Base-by-base conservation (phyloP, 2,888 invertebrate genomes). In the Siphlonurus alternatus region DNA sequence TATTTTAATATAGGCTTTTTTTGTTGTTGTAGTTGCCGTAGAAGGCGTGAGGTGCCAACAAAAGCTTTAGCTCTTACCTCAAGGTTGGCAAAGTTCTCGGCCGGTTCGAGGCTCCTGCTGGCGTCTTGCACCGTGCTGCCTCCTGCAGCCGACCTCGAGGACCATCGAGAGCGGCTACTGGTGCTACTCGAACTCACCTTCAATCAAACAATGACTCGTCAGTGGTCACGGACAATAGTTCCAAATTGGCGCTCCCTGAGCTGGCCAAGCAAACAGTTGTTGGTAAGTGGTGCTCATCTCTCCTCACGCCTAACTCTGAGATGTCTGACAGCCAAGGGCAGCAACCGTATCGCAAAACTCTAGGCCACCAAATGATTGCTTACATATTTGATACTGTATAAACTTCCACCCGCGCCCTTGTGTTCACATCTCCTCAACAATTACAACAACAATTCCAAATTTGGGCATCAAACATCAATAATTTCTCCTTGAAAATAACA, bases 81-180 rank as follows among this genome's bases (percentile, higher is more conserved):
- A 56, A 56, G 56, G 56, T 56, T 56, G 56, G 56, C 56, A 20
- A 56, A 56, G 56, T 56, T 56, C n/a, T 56, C 56, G 5, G 56
- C 5, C 7, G n/a, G 56, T 22, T 56, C 56, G 19, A 56, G 56
- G 22, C 19, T 56, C 19, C 5, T 3, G 5, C 5, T 22, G 56
- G 56, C 15, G 38, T 38, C 38, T 15, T 38, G 38, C 15, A 38
- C 5, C 15, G 38, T 38, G 38, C 7, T 38, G 38, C 38, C 38
- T 10, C 38, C 56, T 20, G n/a, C 20, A 10, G 56, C 56, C n/a
- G 56, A 56, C 56, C 56, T 56, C 56, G 56, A 56, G 22, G 56
- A 56, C 56, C 56, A 56, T 10, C 56, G n/a, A n/a, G 56, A 20
- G 19, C n/a, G 56, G 22, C 56, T 56, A 20, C 56, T 38, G 38